Evolutionary conservation across 1,140 invertebrate genomes (phyloP), one percentile per base, ranked within the genome.

Genomic region (Andricus grossulariae): DNA sequence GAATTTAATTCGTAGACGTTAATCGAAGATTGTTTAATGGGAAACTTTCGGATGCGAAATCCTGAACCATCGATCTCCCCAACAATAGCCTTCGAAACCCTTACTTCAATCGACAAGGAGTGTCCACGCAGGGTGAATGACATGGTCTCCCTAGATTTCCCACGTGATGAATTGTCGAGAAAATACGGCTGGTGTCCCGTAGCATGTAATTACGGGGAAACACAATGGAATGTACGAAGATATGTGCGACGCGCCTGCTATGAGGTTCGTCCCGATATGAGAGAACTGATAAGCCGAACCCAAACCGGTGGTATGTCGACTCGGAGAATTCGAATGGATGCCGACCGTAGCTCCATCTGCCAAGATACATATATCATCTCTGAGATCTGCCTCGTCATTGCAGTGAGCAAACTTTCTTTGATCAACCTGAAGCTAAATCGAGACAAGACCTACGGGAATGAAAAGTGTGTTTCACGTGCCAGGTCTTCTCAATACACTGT

Each of bases 141-240:
- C 60, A 66, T 54, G 6, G 51, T 39, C 50, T 73, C 73, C 66
- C 66, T 60, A 75, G 75, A 77, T 80, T 74, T 74, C 72, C 50
- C 51, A 73, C 54, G 72, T 70, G 79, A 80, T 77, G 74, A 75
- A 72, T 70, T 73, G 71, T 60, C 73, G 70, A 55, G 50, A 52
- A 78, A 74, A 70, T 57, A 74, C 76, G 50, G 76, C 71, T 57
- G 57, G 32, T 76, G 75, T 72, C 52, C 66, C 39, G 71, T 39
- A 54, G 77, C 79, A 74, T 84, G 81, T 88, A 90, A 89, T 89
- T 89, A 85, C 78, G 81, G 78, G 79, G 82, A 86, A 88, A 86
- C 75, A 88, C 84, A 86, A 88, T 88, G 85, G 87, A 89, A 89
- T 88, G 84, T 79, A 82, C 80, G 76, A 78, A 80, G 85, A 81